Evolutionary conservation across 1,140 invertebrate species (phyloP).

Genomic region (Calycopis cecrops): DNA sequence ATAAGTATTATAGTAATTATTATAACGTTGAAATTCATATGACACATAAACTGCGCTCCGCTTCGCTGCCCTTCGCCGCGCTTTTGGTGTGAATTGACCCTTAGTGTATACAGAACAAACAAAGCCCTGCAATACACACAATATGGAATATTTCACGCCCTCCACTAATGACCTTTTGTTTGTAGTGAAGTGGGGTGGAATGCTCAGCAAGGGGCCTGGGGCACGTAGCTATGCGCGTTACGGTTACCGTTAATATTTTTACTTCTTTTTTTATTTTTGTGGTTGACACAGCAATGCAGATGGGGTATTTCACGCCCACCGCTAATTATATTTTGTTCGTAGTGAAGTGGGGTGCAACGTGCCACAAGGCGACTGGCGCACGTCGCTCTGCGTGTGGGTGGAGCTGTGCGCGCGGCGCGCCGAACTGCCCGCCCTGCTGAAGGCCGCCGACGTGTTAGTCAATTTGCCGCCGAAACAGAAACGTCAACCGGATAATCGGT

Average conservation of each 20-base stretch:
- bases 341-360: conserved; percentile 71
- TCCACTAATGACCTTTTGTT: conserved; percentile 13
- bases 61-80: too few relatives aligned
- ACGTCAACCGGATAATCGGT: conserved; percentile 57
- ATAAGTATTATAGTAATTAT: too few relatives aligned
- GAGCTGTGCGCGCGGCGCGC: conserved; percentile 65
- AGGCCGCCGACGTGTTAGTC: conserved; percentile 67
- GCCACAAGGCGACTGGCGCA: conserved; percentile 67
- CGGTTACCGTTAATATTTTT: too few relatives aligned
- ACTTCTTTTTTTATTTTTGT: too few relatives aligned
- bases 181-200: conserved; percentile 67
- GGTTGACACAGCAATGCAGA: too few relatives aligned
- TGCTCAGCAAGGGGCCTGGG: conserved; percentile 68
- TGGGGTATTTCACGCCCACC: too few relatives aligned
- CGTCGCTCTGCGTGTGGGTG: conserved; percentile 68
- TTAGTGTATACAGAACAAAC: too few relatives aligned
- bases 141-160: too few relatives aligned
- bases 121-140: too few relatives aligned
- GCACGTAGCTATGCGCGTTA: conserved; percentile 67
- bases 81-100: too few relatives aligned
- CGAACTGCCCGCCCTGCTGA: conserved; percentile 64
- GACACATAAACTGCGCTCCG: too few relatives aligned
- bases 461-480: conserved; percentile 61
- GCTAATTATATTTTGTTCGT: conserved; percentile 20
- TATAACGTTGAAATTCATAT: too few relatives aligned